A percentile compares a stretch with the other conserved stretches of the same genome.
Evolutionary conservation across 2,113 vertebrate species (phyloP).

Genomic region (Rhea pennata): DNA sequence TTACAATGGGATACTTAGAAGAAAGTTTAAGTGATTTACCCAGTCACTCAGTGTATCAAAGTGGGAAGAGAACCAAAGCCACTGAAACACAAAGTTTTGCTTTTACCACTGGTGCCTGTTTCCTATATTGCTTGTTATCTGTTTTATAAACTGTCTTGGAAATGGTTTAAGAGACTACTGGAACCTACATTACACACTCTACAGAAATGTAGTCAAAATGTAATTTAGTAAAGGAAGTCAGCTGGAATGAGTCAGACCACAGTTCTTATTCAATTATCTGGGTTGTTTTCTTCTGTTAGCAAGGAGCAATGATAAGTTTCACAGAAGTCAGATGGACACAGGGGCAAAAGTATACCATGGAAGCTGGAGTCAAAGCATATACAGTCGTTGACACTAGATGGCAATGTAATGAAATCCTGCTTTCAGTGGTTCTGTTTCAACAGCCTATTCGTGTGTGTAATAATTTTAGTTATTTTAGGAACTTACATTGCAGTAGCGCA

Average conservation of each 20-base stretch:
- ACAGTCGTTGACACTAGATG: slow-evolving; percentile 10
- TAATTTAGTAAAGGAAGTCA: slow-evolving; percentile 56
- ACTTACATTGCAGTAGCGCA: rapidly evolving
- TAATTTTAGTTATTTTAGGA: not conserved
- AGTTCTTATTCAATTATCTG: slow-evolving; percentile 44
- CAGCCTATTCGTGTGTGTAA: rapidly evolving
- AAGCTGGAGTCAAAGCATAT: not conserved
- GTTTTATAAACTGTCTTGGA: not conserved
- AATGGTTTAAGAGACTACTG: slow-evolving; percentile 17
- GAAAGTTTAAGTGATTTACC: not conserved
- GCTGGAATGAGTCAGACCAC: slow-evolving; percentile 51
- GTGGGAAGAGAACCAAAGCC: not conserved
- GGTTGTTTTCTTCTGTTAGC: slow-evolving; percentile 19
- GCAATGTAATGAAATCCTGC: not conserved
- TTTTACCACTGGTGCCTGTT: not conserved
- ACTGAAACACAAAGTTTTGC: not conserved
- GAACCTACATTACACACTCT: slow-evolving; percentile 3
- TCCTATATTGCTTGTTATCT: slow-evolving; percentile 15
- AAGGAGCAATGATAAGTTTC: slow-evolving; percentile 35
- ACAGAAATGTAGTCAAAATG: slow-evolving; percentile 50
- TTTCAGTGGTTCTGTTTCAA: not conserved
- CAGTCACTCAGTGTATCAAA: not conserved
- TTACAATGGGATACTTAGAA: not conserved
- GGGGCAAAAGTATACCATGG: not conserved
- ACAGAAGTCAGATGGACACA: not conserved